Base-by-base conservation (phyloP, 2,797 vertebrate genomes). In the Chloroceryle amazona region DNA sequence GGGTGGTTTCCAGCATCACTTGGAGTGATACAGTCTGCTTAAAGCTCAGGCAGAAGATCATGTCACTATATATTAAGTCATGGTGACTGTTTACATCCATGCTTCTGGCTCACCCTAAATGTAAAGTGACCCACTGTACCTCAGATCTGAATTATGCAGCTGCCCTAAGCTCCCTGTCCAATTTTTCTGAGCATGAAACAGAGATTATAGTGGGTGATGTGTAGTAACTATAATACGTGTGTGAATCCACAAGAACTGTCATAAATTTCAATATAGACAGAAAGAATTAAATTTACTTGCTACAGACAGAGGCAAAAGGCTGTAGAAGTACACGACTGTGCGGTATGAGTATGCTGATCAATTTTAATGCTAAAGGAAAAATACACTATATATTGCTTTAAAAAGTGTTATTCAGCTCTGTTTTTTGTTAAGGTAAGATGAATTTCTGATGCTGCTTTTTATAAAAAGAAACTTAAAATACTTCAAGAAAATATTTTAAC, bases 261-360 rank as follows among this genome's bases (percentile, higher is more conserved):
- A 20, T 9, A 49, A 67, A n/a, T 46, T 29, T 33, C 17, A 81
- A 55, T 51, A 63, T 1, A 83, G 52, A 10, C 22, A 80, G 42
- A 65, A 67, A 57, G 23, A 62, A 52, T 28, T 23, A 2, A 4
- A 54, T 80, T 58, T 70, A 28, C 37, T 75, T 89, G 17, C 33
- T 41, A 60, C 10, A 72, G 5, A 49, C 2, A 35, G 13, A 86
- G 14, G 17, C 9, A 86, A 84, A 79, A 92, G 39, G 60, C 25
- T 58, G 9, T 4, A 5, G 0, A 63, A 76, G 33, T 37, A 42
- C 6, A 1, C 1, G 55, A 31, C 15, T 31, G 6, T 51, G 44
- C 28, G 39, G 63, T 41, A 17, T 58, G 9, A 72, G 26, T 4
- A 23, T 4, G 11, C 39, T 51, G 18, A 41, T 0, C 35, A 14